Conservation (phyloP, 2,797 vertebrate genomes). For the Uromys caudimaculatus region DNA sequence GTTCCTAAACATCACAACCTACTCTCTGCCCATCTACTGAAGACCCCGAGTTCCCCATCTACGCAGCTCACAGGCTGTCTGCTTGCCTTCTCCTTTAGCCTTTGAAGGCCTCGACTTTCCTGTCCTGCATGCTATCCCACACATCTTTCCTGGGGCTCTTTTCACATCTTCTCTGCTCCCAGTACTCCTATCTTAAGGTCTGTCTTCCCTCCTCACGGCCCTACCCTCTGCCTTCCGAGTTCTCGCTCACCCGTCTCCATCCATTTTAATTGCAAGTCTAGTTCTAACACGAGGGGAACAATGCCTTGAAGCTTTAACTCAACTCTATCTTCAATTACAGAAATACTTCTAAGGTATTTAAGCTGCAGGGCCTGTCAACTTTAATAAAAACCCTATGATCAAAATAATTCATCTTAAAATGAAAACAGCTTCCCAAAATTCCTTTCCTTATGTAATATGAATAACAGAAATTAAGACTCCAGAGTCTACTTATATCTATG, state of each 20-base stretch:
- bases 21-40: not conserved
- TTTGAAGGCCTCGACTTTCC: not conserved
- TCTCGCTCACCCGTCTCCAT: constrained; percentile 13
- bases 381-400: constrained; percentile 26
- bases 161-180: not conserved
- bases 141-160: not conserved
- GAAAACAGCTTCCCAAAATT: not conserved
- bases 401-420: constrained; percentile 19
- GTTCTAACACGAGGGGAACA: not conserved
- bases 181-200: not conserved
- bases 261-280: not conserved
- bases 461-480: not conserved
- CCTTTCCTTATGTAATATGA: not conserved
- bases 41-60: not conserved
- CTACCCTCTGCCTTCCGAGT: not conserved
- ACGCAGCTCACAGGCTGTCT: not conserved
- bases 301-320: not conserved
- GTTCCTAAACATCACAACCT: not conserved
- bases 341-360: not conserved
- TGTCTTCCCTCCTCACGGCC: not conserved
- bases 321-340: constrained; percentile 24
- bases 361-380: not conserved
- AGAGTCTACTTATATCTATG: not conserved
- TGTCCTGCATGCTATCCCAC: not conserved
- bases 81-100: not conserved